Evolutionary conservation across 1,140 invertebrate species (phyloP).

Genomic region (Berghia stephanieae): DNA sequence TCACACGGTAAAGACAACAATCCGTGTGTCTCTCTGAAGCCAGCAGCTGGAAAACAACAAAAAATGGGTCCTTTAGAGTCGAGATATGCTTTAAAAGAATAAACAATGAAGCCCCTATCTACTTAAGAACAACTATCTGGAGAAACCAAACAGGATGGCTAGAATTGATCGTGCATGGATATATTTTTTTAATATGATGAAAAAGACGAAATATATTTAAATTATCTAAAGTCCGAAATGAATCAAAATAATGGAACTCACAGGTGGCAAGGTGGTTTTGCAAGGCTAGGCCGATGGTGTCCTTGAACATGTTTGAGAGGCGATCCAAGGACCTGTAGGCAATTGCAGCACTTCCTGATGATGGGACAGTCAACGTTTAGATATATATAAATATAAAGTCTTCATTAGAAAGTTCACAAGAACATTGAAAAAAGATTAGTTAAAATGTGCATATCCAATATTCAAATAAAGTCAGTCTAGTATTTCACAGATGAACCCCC

Average conservation of each 20-base stretch:
- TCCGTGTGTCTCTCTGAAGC: constrained; percentile 24
- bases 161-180: background rate
- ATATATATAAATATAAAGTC: background rate
- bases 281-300: constrained; percentile 30
- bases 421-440: background rate
- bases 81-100: background rate
- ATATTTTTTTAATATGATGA: background rate
- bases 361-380: background rate
- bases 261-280: constrained; percentile 32
- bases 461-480: no score
- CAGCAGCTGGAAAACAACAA: constrained; percentile 28
- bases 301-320: constrained; percentile 32
- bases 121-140: background rate
- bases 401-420: background rate
- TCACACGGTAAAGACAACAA: constrained; percentile 32
- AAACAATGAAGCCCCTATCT: background rate
- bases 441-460: background rate
- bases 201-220: no score
- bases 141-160: background rate
- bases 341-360: constrained; percentile 10
- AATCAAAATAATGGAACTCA: background rate
- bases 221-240: no score
- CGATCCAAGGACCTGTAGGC: constrained; percentile 31
- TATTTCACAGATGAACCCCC: background rate
- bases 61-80: background rate